Base-by-base conservation (phyloP, 1,140 invertebrate genomes). In the Lutraria rhynchaena region DNA sequence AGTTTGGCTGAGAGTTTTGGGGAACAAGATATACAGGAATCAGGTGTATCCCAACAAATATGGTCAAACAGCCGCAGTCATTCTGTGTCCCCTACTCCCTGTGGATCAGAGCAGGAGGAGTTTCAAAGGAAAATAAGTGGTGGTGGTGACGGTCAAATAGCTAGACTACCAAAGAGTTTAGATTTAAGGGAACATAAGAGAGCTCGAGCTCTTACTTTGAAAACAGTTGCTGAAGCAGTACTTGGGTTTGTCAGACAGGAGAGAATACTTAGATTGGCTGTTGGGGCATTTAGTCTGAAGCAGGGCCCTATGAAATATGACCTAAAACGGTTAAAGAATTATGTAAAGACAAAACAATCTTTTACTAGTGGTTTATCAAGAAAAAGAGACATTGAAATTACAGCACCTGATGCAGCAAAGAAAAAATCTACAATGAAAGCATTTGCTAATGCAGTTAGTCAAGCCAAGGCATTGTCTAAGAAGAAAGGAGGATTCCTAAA, bases 191-290 rank as follows among this genome's bases (percentile, higher is more conserved):
- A 81, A n/a, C 85, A 87, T 19, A 84, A 80, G 27, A 49, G 44
- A 4, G 82, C 73, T 19, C 53, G 60, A 44, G 58, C 58, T 13
- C 41, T 87, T 17, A 82, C 83, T 35, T 83, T 87, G 24, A 87
- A 87, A 41, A 75, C 71, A 44, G 82, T 87, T 15, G 76, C 61
- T 19, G 63, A 67, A 37, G 75, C 77, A 27, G 65, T 87, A 19
- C 69, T 70, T 27, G 63, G 49, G 19, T 87, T 83, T 37, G 41
- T 87, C 29, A 76, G 74, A 33, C 85, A 87, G 31, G 81, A 87
- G 51, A 83, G 83, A n/a, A 80, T 83, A 13, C 57, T 87, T 19
- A 73, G 75, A 76, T 55, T 29, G 17, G 81, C 77, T 17, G 76
- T 87, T 53, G 83, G 83, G 33, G 51, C 65, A 69, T 77, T 81